Evolutionary conservation across 2,797 vertebrate genomes (phyloP), one percentile per base, ranked within the genome.

Genomic region (Cryptoblepharus egeriae): DNA sequence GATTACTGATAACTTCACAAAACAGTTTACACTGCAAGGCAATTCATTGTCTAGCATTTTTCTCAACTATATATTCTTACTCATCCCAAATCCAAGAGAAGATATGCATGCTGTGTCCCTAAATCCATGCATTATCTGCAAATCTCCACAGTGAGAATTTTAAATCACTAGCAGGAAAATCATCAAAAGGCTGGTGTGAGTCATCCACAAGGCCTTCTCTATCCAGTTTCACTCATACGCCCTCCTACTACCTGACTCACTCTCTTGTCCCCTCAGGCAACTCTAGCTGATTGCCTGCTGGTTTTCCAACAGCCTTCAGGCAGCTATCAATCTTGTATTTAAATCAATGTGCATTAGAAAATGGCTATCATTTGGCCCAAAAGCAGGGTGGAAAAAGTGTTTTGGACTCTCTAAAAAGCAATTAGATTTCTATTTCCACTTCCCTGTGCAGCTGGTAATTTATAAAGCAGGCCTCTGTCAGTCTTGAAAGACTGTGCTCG

Each of bases 311-410:
- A 74, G 37, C 76, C 82, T 74, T 79, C 82, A 79, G 82, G 82
- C 82, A 84, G 58, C 76, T 35, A 79, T 79, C 76, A 74, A 79
- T 84, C 70, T 84, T 74, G 37, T 74, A 84, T 84, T 79, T 60
- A 79, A 74, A 84, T 79, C 37, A 68, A 49, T 79, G 70, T 39
- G n/a, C 76, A 67, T 74, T 84, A 64, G 77, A 73, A 69, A 77
- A 77, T 71, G 74, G 65, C 61, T 67, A 72, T 73, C 69, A 57
- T 78, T 78, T 73, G 30, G 61, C 69, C 60, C 57, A 82, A 52
- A 52, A 42, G n/a, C n/a, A 12, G 45, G 45, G 45, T 2, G 45
- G 12, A 77, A 83, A 78, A 18, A 73, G 45, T 78, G 82, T 78
- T 84, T 58, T 37, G n/a, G 69, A 79, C 79, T 37, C 61, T 79